Evolutionary conservation across 2,888 invertebrate genomes (phyloP), one percentile per base, ranked within the genome.

Genomic region (Falcaria lacertinaria): DNA sequence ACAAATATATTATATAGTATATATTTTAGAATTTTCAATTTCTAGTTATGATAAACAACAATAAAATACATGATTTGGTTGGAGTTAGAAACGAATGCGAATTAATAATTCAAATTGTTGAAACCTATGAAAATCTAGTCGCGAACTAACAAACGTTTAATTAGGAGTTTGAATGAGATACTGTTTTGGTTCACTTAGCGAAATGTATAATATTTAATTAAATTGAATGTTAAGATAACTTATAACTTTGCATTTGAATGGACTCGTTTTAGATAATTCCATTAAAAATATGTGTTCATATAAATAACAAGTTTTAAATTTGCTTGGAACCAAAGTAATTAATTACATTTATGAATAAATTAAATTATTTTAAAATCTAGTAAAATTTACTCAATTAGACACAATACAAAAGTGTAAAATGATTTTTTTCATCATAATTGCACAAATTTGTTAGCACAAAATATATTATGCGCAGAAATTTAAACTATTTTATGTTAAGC

Each of bases 291-390:
- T 41, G 34, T 37, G 32, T 14, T 34, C 13, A 34, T 33, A 25
- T 34, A 22, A 16, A 42, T 42, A 35, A 47, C 38, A 47, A 34
- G 43, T 1, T 28, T 28, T n/a, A n/a, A n/a, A n/a, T n/a, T n/a
- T n/a, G n/a, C n/a, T n/a, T 28, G 28, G 28, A 28, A 28, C 28
- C 28, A 28, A 28, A 28, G 3, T 3, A 28, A 1, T 28, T 28
- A 11, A 8, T 28, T 11, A 8, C 7, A 11, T 8, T 28, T 28
- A 28, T 11, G 3, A 25, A 5, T 19, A 5, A 19, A 19, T 19
- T 19, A 28, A 28, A 28, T 11, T 28, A 11, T 43, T 43, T 15
- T 34, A 37, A 43, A 43, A 49, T 43, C 38, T 45, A 43, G 46
- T 49, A 36, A 45, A 28, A 28, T 28, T 28, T 28, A 28, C 28